Conservation (phyloP, 2,888 invertebrate species). For the Oegoconia quadripuncta region DNA sequence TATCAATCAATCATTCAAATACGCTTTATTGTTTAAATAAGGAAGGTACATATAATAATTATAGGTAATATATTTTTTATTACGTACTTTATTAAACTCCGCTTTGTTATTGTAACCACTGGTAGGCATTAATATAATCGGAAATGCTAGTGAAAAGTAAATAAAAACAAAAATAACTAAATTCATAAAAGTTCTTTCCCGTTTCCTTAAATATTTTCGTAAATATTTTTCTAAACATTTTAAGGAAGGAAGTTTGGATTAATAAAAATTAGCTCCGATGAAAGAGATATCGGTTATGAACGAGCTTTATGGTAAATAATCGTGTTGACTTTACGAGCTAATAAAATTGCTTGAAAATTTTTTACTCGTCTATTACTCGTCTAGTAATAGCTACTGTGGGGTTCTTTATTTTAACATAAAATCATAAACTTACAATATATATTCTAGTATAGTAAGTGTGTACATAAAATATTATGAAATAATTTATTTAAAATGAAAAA, state of each 20-base stretch:
- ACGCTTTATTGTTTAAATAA: too few species aligned
- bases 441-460: too few species aligned
- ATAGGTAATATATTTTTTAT: too few species aligned
- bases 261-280: slow-evolving; percentile 37
- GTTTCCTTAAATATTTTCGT: slow-evolving; percentile 21
- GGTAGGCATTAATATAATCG: too few species aligned
- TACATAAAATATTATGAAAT: too few species aligned
- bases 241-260: slow-evolving; percentile 31
- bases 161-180: background rate
- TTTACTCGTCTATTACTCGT: slow-evolving; percentile 30
- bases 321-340: slow-evolving; percentile 37
- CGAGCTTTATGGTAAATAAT: slow-evolving; percentile 37
- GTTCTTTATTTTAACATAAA: too few species aligned
- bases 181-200: slow-evolving; percentile 8
- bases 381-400: background rate
- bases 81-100: too few species aligned
- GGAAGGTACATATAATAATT: too few species aligned
- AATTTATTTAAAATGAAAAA: too few species aligned
- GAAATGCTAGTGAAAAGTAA: slow-evolving; percentile 1
- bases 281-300: slow-evolving; percentile 38
- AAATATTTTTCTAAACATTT: slow-evolving; percentile 33
- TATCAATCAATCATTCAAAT: too few species aligned
- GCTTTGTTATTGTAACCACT: too few species aligned
- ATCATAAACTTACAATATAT: too few species aligned
- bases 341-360: slow-evolving; percentile 38